phyloP scores from a whole-genome alignment of 2,113 vertebrate species.

The Odocoileus hemionus region DNA sequence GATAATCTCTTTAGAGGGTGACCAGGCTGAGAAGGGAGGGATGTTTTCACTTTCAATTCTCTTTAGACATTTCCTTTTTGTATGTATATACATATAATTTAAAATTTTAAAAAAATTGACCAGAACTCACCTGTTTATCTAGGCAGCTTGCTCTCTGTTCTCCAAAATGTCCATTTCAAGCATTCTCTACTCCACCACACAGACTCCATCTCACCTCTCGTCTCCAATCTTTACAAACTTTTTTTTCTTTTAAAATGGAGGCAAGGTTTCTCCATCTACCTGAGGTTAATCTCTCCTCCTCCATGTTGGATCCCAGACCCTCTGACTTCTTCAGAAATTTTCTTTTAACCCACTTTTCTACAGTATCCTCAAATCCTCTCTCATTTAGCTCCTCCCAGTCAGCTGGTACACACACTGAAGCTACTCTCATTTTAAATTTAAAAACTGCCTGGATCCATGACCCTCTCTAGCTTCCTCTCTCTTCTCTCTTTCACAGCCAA shows the following conservation, averaged over 20 bases:
- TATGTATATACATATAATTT: neutral
- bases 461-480: neutral
- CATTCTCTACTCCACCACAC: neutral
- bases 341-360: neutral
- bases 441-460: neutral
- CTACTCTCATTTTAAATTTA: neutral
- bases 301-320: neutral
- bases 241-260: neutral
- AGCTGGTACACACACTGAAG: neutral
- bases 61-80: neutral
- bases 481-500: neutral
- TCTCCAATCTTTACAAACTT: neutral
- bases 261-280: neutral
- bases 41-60: neutral
- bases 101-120: neutral
- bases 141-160: neutral
- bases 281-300: neutral
- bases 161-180: neutral
- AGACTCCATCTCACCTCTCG: neutral
- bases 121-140: neutral
- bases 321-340: neutral
- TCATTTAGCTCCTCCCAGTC: neutral
- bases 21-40: neutral
- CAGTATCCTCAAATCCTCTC: neutral
- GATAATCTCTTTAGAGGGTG: neutral